A percentile compares a stretch with the other conserved stretches of the same genome.
phyloP scores from a whole-genome alignment of 1,140 invertebrate species.

The Trachymyrmex septentrionalis region DNA sequence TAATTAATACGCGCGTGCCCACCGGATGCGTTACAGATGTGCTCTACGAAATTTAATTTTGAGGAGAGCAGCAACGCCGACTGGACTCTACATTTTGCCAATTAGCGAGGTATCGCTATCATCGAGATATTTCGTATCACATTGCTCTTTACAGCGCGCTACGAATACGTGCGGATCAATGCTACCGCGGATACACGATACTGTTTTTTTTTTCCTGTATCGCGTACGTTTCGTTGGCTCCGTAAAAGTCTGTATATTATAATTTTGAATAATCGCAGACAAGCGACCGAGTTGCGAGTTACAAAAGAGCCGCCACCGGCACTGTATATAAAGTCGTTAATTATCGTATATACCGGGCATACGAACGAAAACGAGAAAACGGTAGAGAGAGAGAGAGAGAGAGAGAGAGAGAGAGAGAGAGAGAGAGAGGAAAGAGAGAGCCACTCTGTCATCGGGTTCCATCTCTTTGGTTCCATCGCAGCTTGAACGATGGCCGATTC shows the following conservation, averaged over 20 bases:
- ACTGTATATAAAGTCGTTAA: neutral
- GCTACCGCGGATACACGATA: constrained; percentile 13
- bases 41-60: neutral
- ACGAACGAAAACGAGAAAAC: neutral
- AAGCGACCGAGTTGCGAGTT: neutral
- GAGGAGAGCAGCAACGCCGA: neutral
- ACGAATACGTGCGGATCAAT: neutral
- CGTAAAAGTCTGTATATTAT: neutral
- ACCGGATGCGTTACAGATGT: neutral
- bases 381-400: neutral
- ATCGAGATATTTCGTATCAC: neutral
- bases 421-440: constrained; percentile 2
- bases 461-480: constrained; percentile 67
- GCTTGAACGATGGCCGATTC: constrained; percentile 85
- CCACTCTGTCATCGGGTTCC: constrained; percentile 39
- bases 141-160: neutral
- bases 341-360: neutral
- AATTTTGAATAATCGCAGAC: constrained; percentile 27
- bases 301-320: constrained; percentile 7
- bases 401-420: constrained; percentile 1
- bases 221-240: neutral
- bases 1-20: constrained; percentile 15
- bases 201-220: constrained; percentile 29
- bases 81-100: neutral
- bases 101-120: neutral